phyloP scores from a whole-genome alignment of 2,113 vertebrate genomes.

The Actenoides hombroni region DNA sequence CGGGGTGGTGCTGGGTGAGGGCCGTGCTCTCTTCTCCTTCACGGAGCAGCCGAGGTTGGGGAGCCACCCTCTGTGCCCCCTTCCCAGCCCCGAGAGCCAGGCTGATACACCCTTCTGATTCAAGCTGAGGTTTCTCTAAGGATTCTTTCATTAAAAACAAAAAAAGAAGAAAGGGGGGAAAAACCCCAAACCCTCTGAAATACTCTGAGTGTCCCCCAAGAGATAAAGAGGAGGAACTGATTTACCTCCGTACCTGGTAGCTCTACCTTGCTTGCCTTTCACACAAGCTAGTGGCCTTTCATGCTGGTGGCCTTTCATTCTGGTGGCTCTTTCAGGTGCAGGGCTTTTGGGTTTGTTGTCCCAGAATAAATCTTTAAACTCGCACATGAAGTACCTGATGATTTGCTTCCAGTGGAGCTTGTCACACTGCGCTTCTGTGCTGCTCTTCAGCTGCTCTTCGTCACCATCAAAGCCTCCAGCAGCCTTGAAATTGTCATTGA shows the following conservation, averaged over 20 bases:
- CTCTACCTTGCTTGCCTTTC: not conserved
- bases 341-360: not conserved
- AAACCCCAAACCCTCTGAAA: not conserved
- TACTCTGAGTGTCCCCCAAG: not conserved
- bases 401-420: not conserved
- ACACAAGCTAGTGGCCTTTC: not conserved
- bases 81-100: not conserved
- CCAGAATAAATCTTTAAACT: not conserved
- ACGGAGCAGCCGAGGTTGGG: not conserved
- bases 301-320: not conserved
- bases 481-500: not conserved
- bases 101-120: too few relatives aligned
- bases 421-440: not conserved
- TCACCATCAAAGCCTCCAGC: not conserved
- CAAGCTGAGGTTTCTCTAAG: not conserved
- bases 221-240: not conserved
- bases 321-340: not conserved
- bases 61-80: not conserved
- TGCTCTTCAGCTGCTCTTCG: not conserved
- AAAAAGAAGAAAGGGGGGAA: too few relatives aligned
- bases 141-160: not conserved
- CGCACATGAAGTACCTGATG: not conserved
- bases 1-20: not conserved
- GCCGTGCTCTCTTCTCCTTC: not conserved
- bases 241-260: not conserved